phyloP scores from a whole-genome alignment of 1,140 invertebrate genomes.

The Drosophila kepulauana region DNA sequence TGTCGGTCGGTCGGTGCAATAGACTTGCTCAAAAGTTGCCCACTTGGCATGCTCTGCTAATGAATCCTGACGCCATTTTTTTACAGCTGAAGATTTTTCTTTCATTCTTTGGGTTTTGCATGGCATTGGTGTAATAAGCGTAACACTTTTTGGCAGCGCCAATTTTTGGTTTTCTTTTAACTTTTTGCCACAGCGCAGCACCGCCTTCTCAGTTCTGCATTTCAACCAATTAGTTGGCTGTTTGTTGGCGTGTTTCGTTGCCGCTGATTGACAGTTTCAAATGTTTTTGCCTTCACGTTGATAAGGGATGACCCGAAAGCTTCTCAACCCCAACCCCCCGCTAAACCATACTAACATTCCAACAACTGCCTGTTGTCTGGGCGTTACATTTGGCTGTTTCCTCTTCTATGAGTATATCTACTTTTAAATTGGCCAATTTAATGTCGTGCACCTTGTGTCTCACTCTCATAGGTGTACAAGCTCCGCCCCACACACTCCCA shows the following conservation, averaged over 20 bases:
- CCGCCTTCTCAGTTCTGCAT: slow-evolving; percentile 57
- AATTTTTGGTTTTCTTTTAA: slow-evolving; percentile 50
- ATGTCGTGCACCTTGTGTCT: slow-evolving; percentile 49
- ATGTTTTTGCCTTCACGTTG: slow-evolving; percentile 57
- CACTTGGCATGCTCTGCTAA: slow-evolving; percentile 65
- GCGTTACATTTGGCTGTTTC: slow-evolving; percentile 65
- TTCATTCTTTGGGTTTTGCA: slow-evolving; percentile 34
- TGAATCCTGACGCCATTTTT: slow-evolving; percentile 73
- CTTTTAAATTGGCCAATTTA: slow-evolving; percentile 75
- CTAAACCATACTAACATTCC: slow-evolving; percentile 19
- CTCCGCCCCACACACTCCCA: slow-evolving; percentile 47
- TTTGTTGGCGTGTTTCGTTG: slow-evolving; percentile 56
- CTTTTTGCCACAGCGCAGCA: slow-evolving; percentile 36
- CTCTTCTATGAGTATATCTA: slow-evolving; percentile 24
- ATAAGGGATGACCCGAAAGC: slow-evolving; percentile 54
- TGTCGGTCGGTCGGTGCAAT: slow-evolving; percentile 56
- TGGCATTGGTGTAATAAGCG: slow-evolving; percentile 75
- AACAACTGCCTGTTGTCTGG: slow-evolving; percentile 21
- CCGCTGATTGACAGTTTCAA: slow-evolving; percentile 77
- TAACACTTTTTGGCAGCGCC: slow-evolving; percentile 73
- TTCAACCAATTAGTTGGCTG: slow-evolving; percentile 79
- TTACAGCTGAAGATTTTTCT: slow-evolving; percentile 53
- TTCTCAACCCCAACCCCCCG: neutral
- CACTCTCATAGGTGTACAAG: slow-evolving; percentile 12
- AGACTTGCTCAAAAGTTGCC: slow-evolving; percentile 62